phyloP scores from a whole-genome alignment of 2,797 vertebrate genomes.

The Channa striata region DNA sequence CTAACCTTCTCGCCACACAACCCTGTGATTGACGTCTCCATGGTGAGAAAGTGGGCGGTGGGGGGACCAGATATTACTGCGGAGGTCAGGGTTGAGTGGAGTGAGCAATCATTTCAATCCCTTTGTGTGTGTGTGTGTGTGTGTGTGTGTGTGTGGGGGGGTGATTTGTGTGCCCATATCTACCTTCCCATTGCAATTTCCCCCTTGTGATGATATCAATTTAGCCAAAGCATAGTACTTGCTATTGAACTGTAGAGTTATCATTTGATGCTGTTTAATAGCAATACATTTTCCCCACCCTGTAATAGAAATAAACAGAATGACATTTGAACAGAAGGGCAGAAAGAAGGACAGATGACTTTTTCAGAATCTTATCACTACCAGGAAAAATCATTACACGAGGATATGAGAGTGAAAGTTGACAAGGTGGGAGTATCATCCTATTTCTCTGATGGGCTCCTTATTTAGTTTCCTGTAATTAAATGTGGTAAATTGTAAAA shows the following conservation, averaged over 20 bases:
- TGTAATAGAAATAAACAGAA: slow-evolving; percentile 50
- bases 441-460: slow-evolving; percentile 19
- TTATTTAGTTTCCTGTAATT: slow-evolving; percentile 29
- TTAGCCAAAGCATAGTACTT: slow-evolving; percentile 65
- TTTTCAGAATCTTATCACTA: no score
- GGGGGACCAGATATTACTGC: slow-evolving; percentile 74
- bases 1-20: slow-evolving; percentile 66
- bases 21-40: slow-evolving; percentile 78
- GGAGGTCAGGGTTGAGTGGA: slow-evolving; percentile 78
- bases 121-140: slow-evolving; percentile 22
- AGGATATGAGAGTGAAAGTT: slow-evolving; percentile 17
- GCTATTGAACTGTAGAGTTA: slow-evolving; percentile 69
- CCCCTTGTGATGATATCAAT: slow-evolving; percentile 76
- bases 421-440: not conserved
- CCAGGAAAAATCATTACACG: slow-evolving; percentile 11
- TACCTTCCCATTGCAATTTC: slow-evolving; percentile 75
- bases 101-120: slow-evolving; percentile 70
- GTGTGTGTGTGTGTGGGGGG: slow-evolving; percentile 17
- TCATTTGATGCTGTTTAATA: slow-evolving; percentile 70
- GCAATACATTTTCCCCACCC: slow-evolving; percentile 25
- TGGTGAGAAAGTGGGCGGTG: slow-evolving; percentile 68
- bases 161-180: no score
- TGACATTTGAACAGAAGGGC: slow-evolving; percentile 3
- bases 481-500: slow-evolving; percentile 26
- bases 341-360: not conserved